phyloP scores from a whole-genome alignment of 2,113 vertebrate species.

The rat (Rattus norvegicus) region DNA sequence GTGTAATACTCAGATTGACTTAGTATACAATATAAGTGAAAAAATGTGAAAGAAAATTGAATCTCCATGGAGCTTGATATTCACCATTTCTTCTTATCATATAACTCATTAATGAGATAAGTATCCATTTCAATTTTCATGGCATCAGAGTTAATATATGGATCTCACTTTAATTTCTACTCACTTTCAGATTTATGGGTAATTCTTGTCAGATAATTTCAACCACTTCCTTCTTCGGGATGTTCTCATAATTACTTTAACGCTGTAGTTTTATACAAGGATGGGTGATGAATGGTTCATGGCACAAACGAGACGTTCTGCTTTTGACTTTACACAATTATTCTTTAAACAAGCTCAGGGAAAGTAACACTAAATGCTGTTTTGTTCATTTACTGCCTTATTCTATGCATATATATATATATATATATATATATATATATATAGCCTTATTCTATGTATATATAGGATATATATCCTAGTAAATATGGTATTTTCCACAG shows the following conservation, averaged over 20 bases:
- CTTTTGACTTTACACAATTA: not conserved
- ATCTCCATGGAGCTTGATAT: not conserved
- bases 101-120: not conserved
- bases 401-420: not conserved
- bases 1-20: not conserved
- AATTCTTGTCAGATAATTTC: not conserved
- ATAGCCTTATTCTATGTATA: not conserved
- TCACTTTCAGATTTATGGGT: not conserved
- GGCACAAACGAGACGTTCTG: not conserved
- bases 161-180: not conserved
- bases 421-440: too few species aligned
- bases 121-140: not conserved
- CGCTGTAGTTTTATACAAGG: not conserved
- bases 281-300: not conserved
- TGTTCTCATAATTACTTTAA: not conserved
- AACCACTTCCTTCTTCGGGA: not conserved
- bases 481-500: not conserved
- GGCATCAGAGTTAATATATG: not conserved
- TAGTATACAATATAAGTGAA: not conserved
- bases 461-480: not conserved
- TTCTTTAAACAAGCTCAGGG: not conserved
- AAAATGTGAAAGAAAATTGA: not conserved
- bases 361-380: not conserved
- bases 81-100: not conserved
- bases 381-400: not conserved